A percentile compares a stretch with the other conserved stretches of the same genome.
Evolutionary conservation across 2,797 vertebrate species (phyloP).

Genomic region (Ataeniobius toweri): DNA sequence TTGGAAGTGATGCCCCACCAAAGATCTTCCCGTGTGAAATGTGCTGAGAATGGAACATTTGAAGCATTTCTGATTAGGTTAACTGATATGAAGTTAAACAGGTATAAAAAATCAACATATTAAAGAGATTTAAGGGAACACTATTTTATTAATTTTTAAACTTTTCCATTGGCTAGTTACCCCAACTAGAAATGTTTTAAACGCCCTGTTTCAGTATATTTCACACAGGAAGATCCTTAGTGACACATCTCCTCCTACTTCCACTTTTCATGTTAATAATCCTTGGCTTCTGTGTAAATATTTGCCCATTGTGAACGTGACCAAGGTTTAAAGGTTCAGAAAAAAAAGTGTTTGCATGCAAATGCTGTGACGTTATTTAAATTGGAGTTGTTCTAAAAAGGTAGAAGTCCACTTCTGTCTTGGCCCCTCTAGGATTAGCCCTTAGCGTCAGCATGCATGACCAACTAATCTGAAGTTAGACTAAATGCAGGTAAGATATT

Average conservation of each 20-base stretch:
- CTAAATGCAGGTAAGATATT: neutral
- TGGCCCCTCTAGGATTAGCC: neutral
- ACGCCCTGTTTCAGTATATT: neutral
- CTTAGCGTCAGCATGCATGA: neutral
- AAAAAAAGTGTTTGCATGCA: neutral
- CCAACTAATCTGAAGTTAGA: neutral
- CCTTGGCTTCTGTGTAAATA: neutral
- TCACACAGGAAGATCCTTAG: neutral
- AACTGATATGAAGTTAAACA: neutral
- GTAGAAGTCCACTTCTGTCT: neutral
- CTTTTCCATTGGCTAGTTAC: neutral
- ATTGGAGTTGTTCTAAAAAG: neutral
- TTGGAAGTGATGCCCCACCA: neutral
- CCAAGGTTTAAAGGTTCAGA: constrained; percentile 1
- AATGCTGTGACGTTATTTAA: neutral
- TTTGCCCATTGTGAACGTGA: neutral
- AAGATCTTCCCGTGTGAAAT: neutral
- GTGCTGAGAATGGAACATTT: neutral
- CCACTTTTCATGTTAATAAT: constrained; percentile 1
- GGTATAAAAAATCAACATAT: neutral
- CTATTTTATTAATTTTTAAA: neutral
- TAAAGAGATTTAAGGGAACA: neutral
- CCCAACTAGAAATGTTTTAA: neutral
- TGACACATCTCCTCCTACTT: neutral
- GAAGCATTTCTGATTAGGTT: neutral